These are phyloP conservation scores for Cremastobaeus sp. DNA, from an alignment of 2,888 invertebrate genomes.

Conservation along the genomic window DNA sequence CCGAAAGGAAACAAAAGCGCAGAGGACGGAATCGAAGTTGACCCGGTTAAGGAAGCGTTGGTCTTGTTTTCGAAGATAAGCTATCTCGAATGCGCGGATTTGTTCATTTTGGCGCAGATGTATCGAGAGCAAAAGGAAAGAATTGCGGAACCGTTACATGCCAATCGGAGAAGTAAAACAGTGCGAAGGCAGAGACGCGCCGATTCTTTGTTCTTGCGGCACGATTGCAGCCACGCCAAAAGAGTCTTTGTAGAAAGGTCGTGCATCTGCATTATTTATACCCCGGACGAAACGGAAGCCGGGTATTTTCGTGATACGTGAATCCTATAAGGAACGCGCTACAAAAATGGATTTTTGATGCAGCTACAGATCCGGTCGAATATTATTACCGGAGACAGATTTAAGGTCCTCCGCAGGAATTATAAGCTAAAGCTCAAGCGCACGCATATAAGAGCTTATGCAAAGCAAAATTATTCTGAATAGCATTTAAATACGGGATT, in stretches of 20 bases:
- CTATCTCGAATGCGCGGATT: slow-evolving; percentile 36
- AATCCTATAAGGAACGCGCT: slow-evolving; percentile 30
- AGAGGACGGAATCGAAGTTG: not conserved
- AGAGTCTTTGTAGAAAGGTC: slow-evolving; percentile 60
- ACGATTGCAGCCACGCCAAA: slow-evolving; percentile 59
- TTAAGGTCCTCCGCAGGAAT: slow-evolving; percentile 39
- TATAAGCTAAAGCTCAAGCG: slow-evolving; percentile 27
- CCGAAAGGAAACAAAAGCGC: too few relatives aligned
- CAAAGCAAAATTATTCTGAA: slow-evolving; percentile 37
- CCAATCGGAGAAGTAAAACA: slow-evolving; percentile 53
- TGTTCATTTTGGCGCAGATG: slow-evolving; percentile 46
- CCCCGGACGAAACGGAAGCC: slow-evolving; percentile 50
- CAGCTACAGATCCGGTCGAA: slow-evolving; percentile 46
- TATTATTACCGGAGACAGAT: slow-evolving; percentile 49
- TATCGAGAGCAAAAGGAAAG: slow-evolving; percentile 53
- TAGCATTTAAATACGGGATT: slow-evolving; percentile 43
- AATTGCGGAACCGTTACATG: slow-evolving; percentile 62
- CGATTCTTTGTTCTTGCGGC: slow-evolving; percentile 58
- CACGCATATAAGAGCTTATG: slow-evolving; percentile 35
- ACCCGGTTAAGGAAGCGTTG: slow-evolving; percentile 13
- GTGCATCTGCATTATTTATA: slow-evolving; percentile 60
- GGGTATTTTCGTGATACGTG: slow-evolving; percentile 52
- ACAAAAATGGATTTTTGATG: slow-evolving; percentile 55
- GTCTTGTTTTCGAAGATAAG: slow-evolving; percentile 49
- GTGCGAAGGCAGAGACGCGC: slow-evolving; percentile 45